Evolutionary conservation across 2,888 invertebrate species (phyloP), one percentile per base, ranked within the genome.

Genomic region (Taphrorychus bicolor): DNA sequence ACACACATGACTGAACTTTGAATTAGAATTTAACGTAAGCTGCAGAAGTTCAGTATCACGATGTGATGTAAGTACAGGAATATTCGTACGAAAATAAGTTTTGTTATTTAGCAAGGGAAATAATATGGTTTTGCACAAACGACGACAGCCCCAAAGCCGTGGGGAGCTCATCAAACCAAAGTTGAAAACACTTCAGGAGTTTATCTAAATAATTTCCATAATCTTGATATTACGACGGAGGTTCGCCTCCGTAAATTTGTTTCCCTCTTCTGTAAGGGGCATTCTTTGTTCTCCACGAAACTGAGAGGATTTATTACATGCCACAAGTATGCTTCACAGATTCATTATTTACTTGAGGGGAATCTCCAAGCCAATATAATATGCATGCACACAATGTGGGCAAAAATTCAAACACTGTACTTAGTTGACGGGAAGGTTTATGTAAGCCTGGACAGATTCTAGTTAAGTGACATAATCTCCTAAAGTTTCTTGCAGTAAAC

Each of bases 131-230:
- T n/a, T n/a, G n/a, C n/a, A n/a, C n/a, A n/a, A n/a, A n/a, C n/a
- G n/a, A n/a, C n/a, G n/a, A n/a, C n/a, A n/a, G n/a, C n/a, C n/a
- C n/a, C n/a, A n/a, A n/a, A n/a, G n/a, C n/a, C n/a, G n/a, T n/a
- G n/a, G n/a, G n/a, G n/a, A n/a, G n/a, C n/a, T n/a, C 45, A 45
- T n/a, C 17, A 45, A 45, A 17, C 45, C 45, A 32, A 45, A 45
- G 14, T 45, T 45, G 45, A 17, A 45, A 45, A 45, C 45, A 45
- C 45, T 16, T 45, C 14, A 48, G 18, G 45, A 49, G 48, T 57
- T 57, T 49, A 57, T 49, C 40, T 57, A 48, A 63, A 63, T 63
- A 63, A 63, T 57, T 63, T 63, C 63, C 63, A 63, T 63, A 63
- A 63, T 63, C 57, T 57, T 57, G 63, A 63, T 63, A 63, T 45